Base-by-base conservation (phyloP, 1,140 invertebrate species). In the Arctopsyche grandis region DNA sequence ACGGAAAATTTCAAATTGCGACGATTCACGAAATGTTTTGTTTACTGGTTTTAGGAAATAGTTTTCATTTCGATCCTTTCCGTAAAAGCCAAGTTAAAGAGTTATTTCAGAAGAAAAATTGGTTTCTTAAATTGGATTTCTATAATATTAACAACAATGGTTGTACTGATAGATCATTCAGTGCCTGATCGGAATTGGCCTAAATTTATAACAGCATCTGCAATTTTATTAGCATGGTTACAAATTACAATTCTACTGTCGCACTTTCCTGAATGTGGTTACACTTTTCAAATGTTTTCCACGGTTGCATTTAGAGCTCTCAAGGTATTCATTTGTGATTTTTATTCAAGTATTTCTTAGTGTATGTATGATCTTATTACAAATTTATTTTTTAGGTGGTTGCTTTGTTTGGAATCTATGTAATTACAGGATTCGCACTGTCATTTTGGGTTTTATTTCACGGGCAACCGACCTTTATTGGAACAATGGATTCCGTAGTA, bases 381-480 rank as follows among this genome's bases (percentile, higher is more conserved):
- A 44, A 29, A 44, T 1, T 38, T 44, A 44, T 19, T 86, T 88
- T 80, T 38, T 85, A 89, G 88, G 88, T 90, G 38, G 66, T 85
- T n/a, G 60, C 84, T 85, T 22, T 83, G 84, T 81, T 90, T 86
- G 78, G 89, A 86, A 82, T 84, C 79, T 90, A 90, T 76, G 82
- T 91, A 9, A 84, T 91, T 3, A 85, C 90, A 24, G 90, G 90
- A 58, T 91, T 91, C 81, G 86, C 89, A 1, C 79, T 90, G 4
- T 86, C 87, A 75, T 91, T 91, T 79, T 89, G 90, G 86, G 86
- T 91, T 16, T 85, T 90, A 48, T 90, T 90, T 58, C 85, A 84
- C 43, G 84, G 85, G 0, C 80, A 86, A 69, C 80, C 84, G 19
- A 85, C 89, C 0, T 90, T 90, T 80, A 84, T 85, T 16, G 84